phyloP scores from a whole-genome alignment of 2,888 invertebrate species.

The Orthosia gracilis region DNA sequence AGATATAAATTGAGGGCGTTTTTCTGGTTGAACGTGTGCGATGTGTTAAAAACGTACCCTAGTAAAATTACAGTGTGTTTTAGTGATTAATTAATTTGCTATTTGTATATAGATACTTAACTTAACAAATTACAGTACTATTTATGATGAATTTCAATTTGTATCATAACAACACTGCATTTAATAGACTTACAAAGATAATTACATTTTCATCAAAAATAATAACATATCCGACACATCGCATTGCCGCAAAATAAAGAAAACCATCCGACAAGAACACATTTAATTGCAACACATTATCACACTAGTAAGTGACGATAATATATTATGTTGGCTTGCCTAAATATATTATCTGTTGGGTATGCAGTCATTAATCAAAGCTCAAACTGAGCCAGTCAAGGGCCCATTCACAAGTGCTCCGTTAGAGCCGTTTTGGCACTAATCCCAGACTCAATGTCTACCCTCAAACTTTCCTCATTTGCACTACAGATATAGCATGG shows the following conservation, averaged over 20 bases:
- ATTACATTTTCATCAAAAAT: neutral
- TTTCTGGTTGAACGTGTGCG: neutral
- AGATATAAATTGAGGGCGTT: neutral
- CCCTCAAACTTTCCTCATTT: constrained; percentile 65
- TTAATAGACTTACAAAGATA: neutral
- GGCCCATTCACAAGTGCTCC: constrained; percentile 58
- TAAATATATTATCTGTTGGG: constrained; percentile 61
- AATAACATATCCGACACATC: neutral
- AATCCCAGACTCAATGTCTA: constrained; percentile 75
- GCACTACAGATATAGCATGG: constrained; percentile 69
- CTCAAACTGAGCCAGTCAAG: constrained; percentile 59
- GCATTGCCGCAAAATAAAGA: constrained; percentile 4
- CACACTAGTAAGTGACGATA: constrained; percentile 23
- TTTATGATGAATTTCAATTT: neutral
- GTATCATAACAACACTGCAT: neutral
- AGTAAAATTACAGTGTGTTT: neutral
- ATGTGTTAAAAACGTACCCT: neutral
- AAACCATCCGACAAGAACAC: constrained; percentile 3
- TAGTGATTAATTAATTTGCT: neutral
- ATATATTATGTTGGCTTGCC: constrained; percentile 46
- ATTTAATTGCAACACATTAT: constrained; percentile 22
- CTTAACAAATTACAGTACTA: neutral
- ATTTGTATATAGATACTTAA: neutral
- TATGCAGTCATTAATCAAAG: constrained; percentile 62
- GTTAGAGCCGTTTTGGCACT: constrained; percentile 71